These are phyloP conservation scores for Stictonetta naevosa DNA, from an alignment of 2,113 vertebrate genomes.

Conservation along the genomic window DNA sequence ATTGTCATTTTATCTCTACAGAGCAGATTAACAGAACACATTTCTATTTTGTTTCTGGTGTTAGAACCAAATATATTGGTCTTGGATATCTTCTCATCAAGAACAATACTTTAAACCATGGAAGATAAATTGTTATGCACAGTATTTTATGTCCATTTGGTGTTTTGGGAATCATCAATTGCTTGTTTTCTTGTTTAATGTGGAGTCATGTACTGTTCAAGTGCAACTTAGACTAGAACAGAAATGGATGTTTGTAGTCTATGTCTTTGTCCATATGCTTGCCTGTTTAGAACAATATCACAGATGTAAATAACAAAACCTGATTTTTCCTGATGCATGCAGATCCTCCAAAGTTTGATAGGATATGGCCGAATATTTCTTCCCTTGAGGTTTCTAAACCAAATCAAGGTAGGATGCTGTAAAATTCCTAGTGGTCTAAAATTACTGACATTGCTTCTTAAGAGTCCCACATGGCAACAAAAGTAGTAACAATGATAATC, in stretches of 20 bases:
- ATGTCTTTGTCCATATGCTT: constrained; percentile 85
- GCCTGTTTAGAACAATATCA: constrained; percentile 77
- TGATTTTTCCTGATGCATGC: constrained; percentile 94
- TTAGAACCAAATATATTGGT: constrained; percentile 13
- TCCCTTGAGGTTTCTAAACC: constrained; percentile 99
- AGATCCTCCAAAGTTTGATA: constrained; percentile 88
- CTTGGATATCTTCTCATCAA: neutral
- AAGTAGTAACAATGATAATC: neutral
- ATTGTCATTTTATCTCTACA: constrained; percentile 60
- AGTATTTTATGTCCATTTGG: constrained; percentile 80
- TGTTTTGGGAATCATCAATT: constrained; percentile 87
- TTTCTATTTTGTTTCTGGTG: constrained; percentile 27
- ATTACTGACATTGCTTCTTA: constrained; percentile 56
- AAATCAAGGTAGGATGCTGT: constrained; percentile 97
- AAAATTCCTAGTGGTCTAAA: constrained; percentile 77
- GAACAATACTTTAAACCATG: constrained; percentile 4
- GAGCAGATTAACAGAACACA: constrained; percentile 16
- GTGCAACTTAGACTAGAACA: constrained; percentile 78
- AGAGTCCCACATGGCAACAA: neutral
- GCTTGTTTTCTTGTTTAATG: constrained; percentile 84
- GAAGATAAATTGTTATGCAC: constrained; percentile 38
- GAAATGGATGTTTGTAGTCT: constrained; percentile 82
- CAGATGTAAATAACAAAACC: constrained; percentile 90
- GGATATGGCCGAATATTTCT: constrained; percentile 96
- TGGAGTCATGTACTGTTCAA: constrained; percentile 82